Conservation (phyloP, 2,888 invertebrate genomes). For the Meloe dianella region DNA sequence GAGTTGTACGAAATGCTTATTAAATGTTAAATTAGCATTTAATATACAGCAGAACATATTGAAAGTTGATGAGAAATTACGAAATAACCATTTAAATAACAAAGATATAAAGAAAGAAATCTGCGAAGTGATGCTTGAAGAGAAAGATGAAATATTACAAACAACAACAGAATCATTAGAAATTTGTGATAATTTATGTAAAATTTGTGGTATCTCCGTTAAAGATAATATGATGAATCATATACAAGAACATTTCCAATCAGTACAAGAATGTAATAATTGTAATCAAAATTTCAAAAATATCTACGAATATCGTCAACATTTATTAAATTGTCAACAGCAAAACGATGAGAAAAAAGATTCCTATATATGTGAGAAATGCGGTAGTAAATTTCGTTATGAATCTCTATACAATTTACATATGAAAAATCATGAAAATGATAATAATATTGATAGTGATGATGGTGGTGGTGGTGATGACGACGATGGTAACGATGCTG, state of each 20-base stretch:
- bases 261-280: slow-evolving; percentile 17
- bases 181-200: slow-evolving; percentile 13
- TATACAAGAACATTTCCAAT: slow-evolving; percentile 17
- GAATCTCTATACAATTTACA: slow-evolving; percentile 20
- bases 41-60: slow-evolving; percentile 43
- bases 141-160: not conserved
- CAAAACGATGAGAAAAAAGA: slow-evolving; percentile 16
- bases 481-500: no score
- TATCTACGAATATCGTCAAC: slow-evolving; percentile 11
- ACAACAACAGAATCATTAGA: not conserved
- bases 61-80: slow-evolving; percentile 36
- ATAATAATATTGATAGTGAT: not conserved
- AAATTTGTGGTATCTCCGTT: slow-evolving; percentile 18
- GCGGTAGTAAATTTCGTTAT: slow-evolving; percentile 17
- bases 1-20: slow-evolving; percentile 42
- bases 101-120: not conserved
- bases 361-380: slow-evolving; percentile 12
- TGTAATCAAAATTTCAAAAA: slow-evolving; percentile 17
- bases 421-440: slow-evolving; percentile 1
- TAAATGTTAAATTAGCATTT: slow-evolving; percentile 43
- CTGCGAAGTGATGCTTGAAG: not conserved
- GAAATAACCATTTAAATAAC: not conserved
- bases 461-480: not conserved
- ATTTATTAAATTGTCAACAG: not conserved
- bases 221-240: slow-evolving; percentile 16